Evolutionary conservation across 2,113 vertebrate species (phyloP), one percentile per base, ranked within the genome.

Genomic region (Microtus pennsylvanicus): DNA sequence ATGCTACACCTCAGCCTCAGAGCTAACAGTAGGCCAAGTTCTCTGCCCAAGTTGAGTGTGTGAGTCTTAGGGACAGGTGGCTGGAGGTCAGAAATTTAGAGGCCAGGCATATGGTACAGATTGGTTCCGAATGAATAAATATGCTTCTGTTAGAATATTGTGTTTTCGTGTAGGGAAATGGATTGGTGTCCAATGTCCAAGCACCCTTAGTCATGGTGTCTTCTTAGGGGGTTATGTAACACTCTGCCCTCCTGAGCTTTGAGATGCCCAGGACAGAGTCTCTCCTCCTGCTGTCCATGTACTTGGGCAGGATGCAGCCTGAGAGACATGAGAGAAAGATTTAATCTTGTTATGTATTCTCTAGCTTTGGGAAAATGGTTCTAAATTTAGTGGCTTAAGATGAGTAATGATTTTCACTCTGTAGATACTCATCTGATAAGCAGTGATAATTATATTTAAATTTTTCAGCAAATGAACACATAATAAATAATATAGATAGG

Each of bases 181-280:
- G 8, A 65, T 61, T 35, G 12, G 1, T 70, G 1, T 58, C 14
- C 26, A 65, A 2, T 55, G n/a, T 45, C 21, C 61, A 45, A 21
- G 47, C 26, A 17, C 19, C 45, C 10, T 8, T 5, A 33, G 1
- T 3, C 14, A 10, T 1, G 3, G 35, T 11, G 7, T 16, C 16
- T 58, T 86, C 65, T 42, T 7, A 24, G 12, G 7, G 21, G 17
- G 30, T 47, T 24, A 65, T 22, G 17, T 26, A 30, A 26, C 55
- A 10, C 5, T 81, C 33, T 9, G 1, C 13, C 30, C 38, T 61
- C 65, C 65, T 19, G n/a, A 81, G 21, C 33, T 14, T 50, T 26
- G 21, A 87, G n/a, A 70, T 12, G 22, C 16, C 7, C 7, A 4
- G 50, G 70, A 2, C 42, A 58, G 33, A 58, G 33, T 26, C 30